These are phyloP conservation scores for Dasysyrphus tricinctus DNA, from an alignment of 2,888 invertebrate species.

Conservation along the genomic window DNA sequence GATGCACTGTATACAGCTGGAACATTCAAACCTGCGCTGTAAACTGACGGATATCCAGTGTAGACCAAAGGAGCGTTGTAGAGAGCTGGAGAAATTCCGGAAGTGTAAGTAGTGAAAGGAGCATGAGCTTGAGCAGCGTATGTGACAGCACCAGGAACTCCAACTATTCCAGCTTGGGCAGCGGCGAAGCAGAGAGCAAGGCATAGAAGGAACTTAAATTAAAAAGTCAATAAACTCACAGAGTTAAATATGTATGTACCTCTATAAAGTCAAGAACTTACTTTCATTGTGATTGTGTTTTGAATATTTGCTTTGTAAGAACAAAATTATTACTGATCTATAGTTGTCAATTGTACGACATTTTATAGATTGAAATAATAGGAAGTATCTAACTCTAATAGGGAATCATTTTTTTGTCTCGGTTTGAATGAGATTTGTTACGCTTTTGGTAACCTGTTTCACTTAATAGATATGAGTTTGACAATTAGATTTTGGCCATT, in stretches of 20 bases:
- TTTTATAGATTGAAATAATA: slow-evolving; percentile 26
- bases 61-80: slow-evolving; percentile 48
- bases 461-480: neutral
- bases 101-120: slow-evolving; percentile 39
- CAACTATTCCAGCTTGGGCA: slow-evolving; percentile 54
- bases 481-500: neutral
- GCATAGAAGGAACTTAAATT: slow-evolving; percentile 25
- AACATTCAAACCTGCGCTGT: slow-evolving; percentile 9
- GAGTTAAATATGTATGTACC: too few relatives aligned
- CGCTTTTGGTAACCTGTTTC: slow-evolving; percentile 10
- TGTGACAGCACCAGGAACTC: slow-evolving; percentile 18
- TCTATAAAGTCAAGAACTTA: neutral
- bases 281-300: slow-evolving; percentile 1
- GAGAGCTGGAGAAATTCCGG: slow-evolving; percentile 56
- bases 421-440: neutral
- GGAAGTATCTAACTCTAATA: slow-evolving; percentile 10
- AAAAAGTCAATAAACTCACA: too few relatives aligned
- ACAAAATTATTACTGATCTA: slow-evolving; percentile 19
- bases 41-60: slow-evolving; percentile 41
- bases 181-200: slow-evolving; percentile 55
- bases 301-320: neutral
- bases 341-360: slow-evolving; percentile 1
- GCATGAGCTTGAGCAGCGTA: slow-evolving; percentile 24
- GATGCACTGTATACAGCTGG: slow-evolving; percentile 24
- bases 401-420: neutral